Base-by-base conservation (phyloP, 2,888 invertebrate species). In the Pogonocherus hispidulus region DNA sequence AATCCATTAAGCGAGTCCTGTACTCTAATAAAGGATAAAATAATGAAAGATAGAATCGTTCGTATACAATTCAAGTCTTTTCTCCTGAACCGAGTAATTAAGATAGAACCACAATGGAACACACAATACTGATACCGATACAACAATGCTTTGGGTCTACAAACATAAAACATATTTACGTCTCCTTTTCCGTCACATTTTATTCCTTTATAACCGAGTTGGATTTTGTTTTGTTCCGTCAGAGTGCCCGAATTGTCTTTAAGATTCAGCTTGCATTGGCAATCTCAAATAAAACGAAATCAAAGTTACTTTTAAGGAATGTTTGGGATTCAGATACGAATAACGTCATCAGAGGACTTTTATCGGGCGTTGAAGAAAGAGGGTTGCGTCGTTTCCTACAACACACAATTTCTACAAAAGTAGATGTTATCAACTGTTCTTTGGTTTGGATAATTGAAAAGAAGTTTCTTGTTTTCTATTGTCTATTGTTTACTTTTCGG, bases 201-300 rank as follows among this genome's bases (percentile, higher is more conserved):
- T 47, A 32, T 35, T 27, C 59, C 20, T 14, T 32, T 32, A 27
- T 59, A 47, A 47, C 32, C 44, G 32, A 32, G 47, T 41, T 59
- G 47, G 27, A 18, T 18, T 19, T 59, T 23, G 44, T 59, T 46
- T 47, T 46, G 16, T 27, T 22, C 44, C 22, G n/a, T 4, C 32
- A 6, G 11, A n/a, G 18, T 32, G 23, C 47, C 59, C 46, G 47
- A 59, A 47, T 59, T 59, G 59, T 59, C 46, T 47, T 59, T 59
- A 59, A 46, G 47, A 59, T 59, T 59, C 59, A 59, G 46, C 14
- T 18, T 47, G 59, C 59, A 59, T 47, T 27, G 18, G 18, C 59
- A 59, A 59, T 59, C 47, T 59, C 59, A 73, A 75, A 73, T 72
- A 75, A 74, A 72, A 73, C 73, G 68, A 73, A 76, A 76, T 76